Base-by-base conservation (phyloP, 1,140 invertebrate genomes). In the Megathymus violae region DNA sequence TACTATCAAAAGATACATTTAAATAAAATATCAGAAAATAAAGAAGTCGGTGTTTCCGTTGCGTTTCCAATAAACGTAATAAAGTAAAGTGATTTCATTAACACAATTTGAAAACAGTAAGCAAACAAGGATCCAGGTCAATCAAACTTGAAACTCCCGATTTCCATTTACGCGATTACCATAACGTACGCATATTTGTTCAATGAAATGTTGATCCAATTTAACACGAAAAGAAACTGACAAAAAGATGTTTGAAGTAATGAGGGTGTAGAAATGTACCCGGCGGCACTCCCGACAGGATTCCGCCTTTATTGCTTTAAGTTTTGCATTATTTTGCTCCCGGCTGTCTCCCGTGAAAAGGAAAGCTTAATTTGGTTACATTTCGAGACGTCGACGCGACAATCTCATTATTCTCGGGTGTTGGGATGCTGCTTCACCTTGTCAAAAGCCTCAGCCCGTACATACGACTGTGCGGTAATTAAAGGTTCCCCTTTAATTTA, bases 281-380 rank as follows among this genome's bases (percentile, higher is more conserved):
- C 80, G 78, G 81, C 61, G 82, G 78, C 78, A 80, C 74, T 59
- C 78, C 78, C 69, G 69, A 25, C 64, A 62, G 67, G 59, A 70
- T 56, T 56, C 51, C 71, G 70, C 77, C 78, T 87, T 87, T 87
- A 85, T 85, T 78, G 78, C 82, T 87, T 82, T 82, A 85, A 84
- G 85, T 83, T 86, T 85, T 83, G 76, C 80, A 88, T 88, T 89
- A 88, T 89, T 87, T 84, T 82, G 85, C 85, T 84, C 82, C 79
- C 78, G 78, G 74, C 63, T 77, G 74, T 67, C 66, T 75, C 66
- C 72, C 71, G 82, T 84, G 80, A 83, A 86, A 82, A 88, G 85
- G 81, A 86, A 84, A 85, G 77, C 77, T 81, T 89, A 89, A 89
- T 89, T 88, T 72, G 70, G 84, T 89, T 89, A 88, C 82, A 83